phyloP scores from a whole-genome alignment of 2,888 invertebrate genomes.

The Liposcelis brunnea region DNA sequence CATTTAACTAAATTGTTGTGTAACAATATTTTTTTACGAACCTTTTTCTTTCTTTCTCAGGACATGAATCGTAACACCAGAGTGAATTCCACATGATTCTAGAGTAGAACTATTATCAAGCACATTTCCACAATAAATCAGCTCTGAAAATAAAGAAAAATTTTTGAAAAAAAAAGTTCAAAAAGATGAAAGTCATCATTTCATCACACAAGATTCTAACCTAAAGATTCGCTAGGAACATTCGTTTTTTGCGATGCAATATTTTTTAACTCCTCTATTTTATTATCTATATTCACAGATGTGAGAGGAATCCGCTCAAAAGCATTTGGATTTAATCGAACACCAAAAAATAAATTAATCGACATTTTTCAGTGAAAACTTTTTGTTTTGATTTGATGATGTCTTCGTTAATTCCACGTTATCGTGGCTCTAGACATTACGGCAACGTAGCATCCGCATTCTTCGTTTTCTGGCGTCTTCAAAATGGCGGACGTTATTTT shows the following conservation, averaged over 20 bases:
- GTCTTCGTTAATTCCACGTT: too few relatives aligned
- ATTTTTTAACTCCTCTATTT: constrained; percentile 37
- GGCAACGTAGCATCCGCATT: too few relatives aligned
- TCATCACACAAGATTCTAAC: constrained; percentile 23
- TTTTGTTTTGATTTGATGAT: too few relatives aligned
- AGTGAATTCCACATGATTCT: constrained; percentile 40
- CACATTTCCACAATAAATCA: constrained; percentile 53
- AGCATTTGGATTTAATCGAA: constrained; percentile 32
- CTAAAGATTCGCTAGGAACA: constrained; percentile 36
- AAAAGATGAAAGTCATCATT: constrained; percentile 11
- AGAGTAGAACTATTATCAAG: constrained; percentile 44
- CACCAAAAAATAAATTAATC: constrained; percentile 24
- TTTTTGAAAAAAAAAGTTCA: constrained; percentile 12
- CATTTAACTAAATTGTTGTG: neutral
- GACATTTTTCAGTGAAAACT: too few relatives aligned
- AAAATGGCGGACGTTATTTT: too few relatives aligned
- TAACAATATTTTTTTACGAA: constrained; percentile 11
- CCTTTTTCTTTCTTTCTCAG: constrained; percentile 27
- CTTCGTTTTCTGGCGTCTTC: too few relatives aligned
- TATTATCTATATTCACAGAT: constrained; percentile 41
- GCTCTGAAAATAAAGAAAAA: constrained; percentile 30
- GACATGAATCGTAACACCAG: constrained; percentile 37
- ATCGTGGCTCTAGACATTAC: too few relatives aligned
- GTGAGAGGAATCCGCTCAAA: constrained; percentile 38
- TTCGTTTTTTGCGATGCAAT: constrained; percentile 39